Conservation (phyloP, 2,888 invertebrate species). For the Taphrorychus bicolor region DNA sequence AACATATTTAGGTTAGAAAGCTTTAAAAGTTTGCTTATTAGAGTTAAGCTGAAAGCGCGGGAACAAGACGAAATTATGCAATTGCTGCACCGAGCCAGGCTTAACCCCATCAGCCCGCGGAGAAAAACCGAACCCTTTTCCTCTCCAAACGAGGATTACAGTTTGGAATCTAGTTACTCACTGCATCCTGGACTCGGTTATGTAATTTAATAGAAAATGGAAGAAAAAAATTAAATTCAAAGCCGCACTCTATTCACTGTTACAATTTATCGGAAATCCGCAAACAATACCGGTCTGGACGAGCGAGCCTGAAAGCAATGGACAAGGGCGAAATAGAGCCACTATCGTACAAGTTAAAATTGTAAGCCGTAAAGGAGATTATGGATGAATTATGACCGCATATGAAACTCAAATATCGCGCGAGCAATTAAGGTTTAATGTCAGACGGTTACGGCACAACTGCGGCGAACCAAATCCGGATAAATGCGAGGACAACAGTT, state of each 20-base stretch:
- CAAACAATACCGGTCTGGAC: neutral
- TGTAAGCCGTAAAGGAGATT: constrained; percentile 31
- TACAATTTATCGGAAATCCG: neutral
- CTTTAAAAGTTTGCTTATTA: constrained; percentile 10
- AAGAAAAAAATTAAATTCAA: too few relatives aligned
- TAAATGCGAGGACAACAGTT: constrained; percentile 19
- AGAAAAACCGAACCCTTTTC: neutral
- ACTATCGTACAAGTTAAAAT: constrained; percentile 16
- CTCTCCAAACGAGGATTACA: neutral
- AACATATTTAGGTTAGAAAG: constrained; percentile 1
- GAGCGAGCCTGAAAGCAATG: neutral
- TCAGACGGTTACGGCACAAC: constrained; percentile 27
- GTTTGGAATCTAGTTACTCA: too few relatives aligned
- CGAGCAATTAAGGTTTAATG: constrained; percentile 29
- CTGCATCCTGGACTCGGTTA: too few relatives aligned
- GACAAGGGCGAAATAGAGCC: constrained; percentile 6
- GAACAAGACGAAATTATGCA: neutral
- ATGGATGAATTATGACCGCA: constrained; percentile 29
- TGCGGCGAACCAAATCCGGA: constrained; percentile 25
- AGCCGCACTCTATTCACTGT: neutral
- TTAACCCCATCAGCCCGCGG: neutral
- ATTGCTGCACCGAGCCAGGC: neutral
- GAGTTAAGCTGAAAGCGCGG: neutral
- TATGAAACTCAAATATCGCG: constrained; percentile 29
- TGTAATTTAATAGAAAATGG: too few relatives aligned